Conservation (phyloP, 1,140 invertebrate genomes). For the Atta cephalotes region DNA sequence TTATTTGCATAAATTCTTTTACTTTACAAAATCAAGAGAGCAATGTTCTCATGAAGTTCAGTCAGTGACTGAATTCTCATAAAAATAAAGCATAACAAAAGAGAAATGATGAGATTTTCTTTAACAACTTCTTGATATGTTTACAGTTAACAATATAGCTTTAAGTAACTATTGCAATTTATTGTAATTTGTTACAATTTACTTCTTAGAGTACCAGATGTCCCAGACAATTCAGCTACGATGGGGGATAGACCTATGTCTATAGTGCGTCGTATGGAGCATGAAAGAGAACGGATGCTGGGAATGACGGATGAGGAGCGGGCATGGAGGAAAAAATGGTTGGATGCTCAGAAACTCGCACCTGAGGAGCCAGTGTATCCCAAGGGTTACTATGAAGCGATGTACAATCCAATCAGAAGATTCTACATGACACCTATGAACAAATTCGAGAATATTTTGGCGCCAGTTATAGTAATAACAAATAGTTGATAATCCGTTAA, state of each 20-base stretch:
- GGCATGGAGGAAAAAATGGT: slow-evolving; percentile 92
- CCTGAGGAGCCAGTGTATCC: slow-evolving; percentile 91
- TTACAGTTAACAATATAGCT: background rate
- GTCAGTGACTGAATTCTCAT: background rate
- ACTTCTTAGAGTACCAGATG: slow-evolving; percentile 5
- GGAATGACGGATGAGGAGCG: slow-evolving; percentile 95
- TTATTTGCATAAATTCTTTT: background rate
- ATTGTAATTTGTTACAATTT: background rate
- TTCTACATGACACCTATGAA: slow-evolving; percentile 91
- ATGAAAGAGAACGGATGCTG: slow-evolving; percentile 91
- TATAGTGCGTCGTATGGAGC: slow-evolving; percentile 91
- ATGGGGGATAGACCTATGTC: slow-evolving; percentile 89
- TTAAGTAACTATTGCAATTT: background rate
- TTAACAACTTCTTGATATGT: background rate
- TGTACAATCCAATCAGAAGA: slow-evolving; percentile 92
- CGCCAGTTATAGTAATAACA: slow-evolving; percentile 87
- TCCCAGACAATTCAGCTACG: slow-evolving; percentile 45
- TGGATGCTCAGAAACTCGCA: slow-evolving; percentile 93
- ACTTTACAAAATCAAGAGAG: background rate
- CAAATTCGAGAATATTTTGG: slow-evolving; percentile 87
- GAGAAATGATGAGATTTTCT: background rate
- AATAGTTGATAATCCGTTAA: slow-evolving; percentile 34
- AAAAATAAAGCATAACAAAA: background rate
- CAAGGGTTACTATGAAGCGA: slow-evolving; percentile 88
- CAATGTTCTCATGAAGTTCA: background rate